Evolutionary conservation across 1,140 invertebrate genomes (phyloP), one percentile per base, ranked within the genome.

Genomic region (Anastrepha obliqua): DNA sequence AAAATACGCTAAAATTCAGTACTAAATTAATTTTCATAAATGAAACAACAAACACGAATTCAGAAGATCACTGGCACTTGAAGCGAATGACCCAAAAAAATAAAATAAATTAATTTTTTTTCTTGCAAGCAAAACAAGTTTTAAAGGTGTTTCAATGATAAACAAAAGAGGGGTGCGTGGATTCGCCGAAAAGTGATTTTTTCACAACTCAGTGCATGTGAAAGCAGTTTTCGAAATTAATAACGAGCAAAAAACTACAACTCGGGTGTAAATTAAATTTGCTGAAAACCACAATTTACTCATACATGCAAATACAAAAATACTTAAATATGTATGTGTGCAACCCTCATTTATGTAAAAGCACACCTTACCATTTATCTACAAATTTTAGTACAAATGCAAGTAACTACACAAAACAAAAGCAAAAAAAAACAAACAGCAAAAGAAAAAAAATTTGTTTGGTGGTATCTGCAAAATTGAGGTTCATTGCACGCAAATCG

Each of bases 401-500:
- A 62, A 62, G 60, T 62, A 62, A 13, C 15, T 62, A 62, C 60
- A 62, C 15, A 62, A 62, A 62, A 62, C 7, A 17, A 62, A 4
- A 62, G 17, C 7, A 62, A 17, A 62, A 62, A 62, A 62, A 62
- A 17, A 62, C 17, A 3, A 62, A 55, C 51, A 5, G 4, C 15
- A 3, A 13, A 3, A 62, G 17, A 3, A 62, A 17, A 62, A 29
- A 3, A 62, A 17, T 17, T 62, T 20, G 44, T 9, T 81, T 81
- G 17, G n/a, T 47, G 2, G 51, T 15, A 81, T 47, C 51, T 55
- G 51, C 74, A 74, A 44, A 81, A 81, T 55, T 81, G 74, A 44
- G 74, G 74, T 81, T 81, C 74, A 81, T 81, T 58, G 74, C 74
- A 81, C 74, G 74, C 51, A 81, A 81, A 81, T 81, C 74, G 51